Base-by-base conservation (phyloP, 2,113 vertebrate genomes). In the Marmota flaviventris region DNA sequence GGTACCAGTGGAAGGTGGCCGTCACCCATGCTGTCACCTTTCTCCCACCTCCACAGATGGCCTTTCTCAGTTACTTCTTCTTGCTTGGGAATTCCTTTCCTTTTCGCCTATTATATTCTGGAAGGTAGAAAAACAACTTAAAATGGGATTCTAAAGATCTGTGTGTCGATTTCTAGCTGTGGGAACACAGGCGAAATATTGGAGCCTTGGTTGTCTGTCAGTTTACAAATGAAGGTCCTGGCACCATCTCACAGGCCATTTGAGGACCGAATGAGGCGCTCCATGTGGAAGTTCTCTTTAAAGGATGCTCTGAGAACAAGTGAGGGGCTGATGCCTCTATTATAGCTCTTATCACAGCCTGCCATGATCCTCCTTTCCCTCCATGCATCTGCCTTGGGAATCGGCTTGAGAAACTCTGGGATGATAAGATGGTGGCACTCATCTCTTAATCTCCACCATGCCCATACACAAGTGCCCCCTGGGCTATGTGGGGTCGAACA, bases 381-480 rank as follows among this genome's bases (percentile, higher is more conserved):
- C 56, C 17, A 69, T 18, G 45, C 58, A 1, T 87, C 32, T 58
- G 32, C 29, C 67, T 61, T 29, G 17, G 4, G 82, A 81, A 4
- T 61, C 27, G 25, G 17, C 39, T 25, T n/a, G 76, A 91, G 79
- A 93, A 81, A 37, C 24, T 5, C 45, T 39, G 75, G 48, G 29
- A 65, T 10, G 73, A 79, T 27, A 7, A 1, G 58, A 16, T 12
- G 7, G 4, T 20, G 65, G n/a, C 8, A 4, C 17, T 39, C 3
- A 2, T 14, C 29, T 48, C 18, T 48, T 70, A 29, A 34, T 24
- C 27, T 11, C 11, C 17, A 5, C 17, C 1, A 1, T n/a, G 7
- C n/a, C 45, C 14, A 7, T 4, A 12, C 10, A 5, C 2, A 70
- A 58, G 27, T 37, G 0, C 22, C 34, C 12, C 0, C 32, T 42